These are phyloP conservation scores for Aselliscus stoliczkanus DNA, from an alignment of 2,797 vertebrate species.

Conservation along the genomic window DNA sequence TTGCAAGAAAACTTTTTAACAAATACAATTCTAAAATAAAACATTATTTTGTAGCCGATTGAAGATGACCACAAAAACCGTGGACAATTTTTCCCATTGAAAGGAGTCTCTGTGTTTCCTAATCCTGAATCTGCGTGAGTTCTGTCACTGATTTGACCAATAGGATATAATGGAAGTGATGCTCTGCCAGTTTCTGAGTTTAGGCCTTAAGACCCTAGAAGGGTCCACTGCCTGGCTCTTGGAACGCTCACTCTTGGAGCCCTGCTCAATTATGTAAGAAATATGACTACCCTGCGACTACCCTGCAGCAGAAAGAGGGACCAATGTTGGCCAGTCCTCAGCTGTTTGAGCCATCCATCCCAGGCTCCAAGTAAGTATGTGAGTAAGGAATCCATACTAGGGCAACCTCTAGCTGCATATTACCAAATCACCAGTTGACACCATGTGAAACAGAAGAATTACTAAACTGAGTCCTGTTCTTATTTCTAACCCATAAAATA, in stretches of 20 bases:
- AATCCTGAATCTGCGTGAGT: not conserved
- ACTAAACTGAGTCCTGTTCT: not conserved
- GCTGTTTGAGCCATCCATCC: no score
- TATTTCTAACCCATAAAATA: not conserved
- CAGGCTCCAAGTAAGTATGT: no score
- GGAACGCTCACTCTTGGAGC: not conserved
- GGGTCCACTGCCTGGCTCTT: not conserved
- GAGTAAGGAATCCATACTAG: not conserved
- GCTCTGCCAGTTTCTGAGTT: not conserved
- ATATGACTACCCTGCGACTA: no score
- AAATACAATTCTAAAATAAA: not conserved
- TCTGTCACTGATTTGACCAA: not conserved
- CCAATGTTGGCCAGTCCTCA: not conserved
- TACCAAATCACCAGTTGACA: not conserved
- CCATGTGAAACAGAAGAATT: not conserved
- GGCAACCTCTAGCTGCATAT: not conserved
- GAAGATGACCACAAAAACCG: not conserved
- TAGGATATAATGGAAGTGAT: not conserved
- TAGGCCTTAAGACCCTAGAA: not conserved
- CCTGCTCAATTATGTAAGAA: not conserved
- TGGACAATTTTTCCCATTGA: not conserved
- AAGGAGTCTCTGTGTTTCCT: not conserved
- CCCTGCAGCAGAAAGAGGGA: not conserved
- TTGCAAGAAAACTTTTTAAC: not conserved
- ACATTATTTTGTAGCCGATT: not conserved